phyloP scores from a whole-genome alignment of 2,797 vertebrate species.

The Gobionotothen gibberifrons region DNA sequence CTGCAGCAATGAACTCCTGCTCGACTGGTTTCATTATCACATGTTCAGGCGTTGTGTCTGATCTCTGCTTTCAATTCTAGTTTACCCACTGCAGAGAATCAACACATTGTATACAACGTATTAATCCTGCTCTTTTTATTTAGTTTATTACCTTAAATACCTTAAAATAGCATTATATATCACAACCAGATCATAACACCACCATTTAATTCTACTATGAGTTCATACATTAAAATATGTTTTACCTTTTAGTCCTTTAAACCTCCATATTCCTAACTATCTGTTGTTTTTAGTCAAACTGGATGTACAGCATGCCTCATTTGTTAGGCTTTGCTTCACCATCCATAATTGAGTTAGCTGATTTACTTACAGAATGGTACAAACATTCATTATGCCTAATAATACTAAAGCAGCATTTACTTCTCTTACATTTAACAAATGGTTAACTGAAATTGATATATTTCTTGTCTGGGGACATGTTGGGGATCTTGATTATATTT shows the following conservation, averaged over 20 bases:
- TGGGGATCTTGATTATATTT: background rate
- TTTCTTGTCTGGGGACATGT: background rate
- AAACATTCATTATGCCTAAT: background rate
- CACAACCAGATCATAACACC: background rate
- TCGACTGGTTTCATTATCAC: slow-evolving; percentile 6
- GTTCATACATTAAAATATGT: background rate
- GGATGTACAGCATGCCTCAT: background rate
- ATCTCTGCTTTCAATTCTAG: background rate
- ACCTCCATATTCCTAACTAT: background rate
- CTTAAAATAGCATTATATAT: background rate
- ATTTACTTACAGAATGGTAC: background rate
- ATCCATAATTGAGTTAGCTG: background rate
- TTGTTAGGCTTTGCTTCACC: background rate
- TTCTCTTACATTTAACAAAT: background rate
- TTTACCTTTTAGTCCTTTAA: background rate
- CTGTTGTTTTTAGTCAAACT: background rate
- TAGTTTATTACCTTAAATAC: background rate
- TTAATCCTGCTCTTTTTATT: background rate
- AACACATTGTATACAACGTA: too few species aligned
- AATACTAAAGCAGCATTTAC: too few species aligned
- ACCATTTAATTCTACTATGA: background rate
- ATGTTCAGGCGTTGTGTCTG: background rate
- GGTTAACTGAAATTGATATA: background rate
- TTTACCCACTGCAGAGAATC: background rate
- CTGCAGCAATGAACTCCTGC: slow-evolving; percentile 10